phyloP scores from a whole-genome alignment of 1,140 invertebrate species.

The Hesperophylax magnus region DNA sequence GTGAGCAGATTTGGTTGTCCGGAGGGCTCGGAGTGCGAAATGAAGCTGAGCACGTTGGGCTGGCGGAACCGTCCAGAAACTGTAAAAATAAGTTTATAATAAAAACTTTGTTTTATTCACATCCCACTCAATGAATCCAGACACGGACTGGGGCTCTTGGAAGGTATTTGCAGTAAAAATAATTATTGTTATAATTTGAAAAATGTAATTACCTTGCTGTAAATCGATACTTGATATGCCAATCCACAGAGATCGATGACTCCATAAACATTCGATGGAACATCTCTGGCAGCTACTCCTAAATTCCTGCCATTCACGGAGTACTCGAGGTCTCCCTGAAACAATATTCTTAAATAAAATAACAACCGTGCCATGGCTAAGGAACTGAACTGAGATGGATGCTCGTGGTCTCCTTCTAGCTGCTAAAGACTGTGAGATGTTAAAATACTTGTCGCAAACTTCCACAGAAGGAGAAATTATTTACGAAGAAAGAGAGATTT shows the following conservation, averaged over 20 bases:
- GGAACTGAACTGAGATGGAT: too few species aligned
- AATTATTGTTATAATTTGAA: too few species aligned
- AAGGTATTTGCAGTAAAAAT: too few species aligned
- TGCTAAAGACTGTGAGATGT: too few species aligned
- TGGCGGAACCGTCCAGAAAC: conserved; percentile 7
- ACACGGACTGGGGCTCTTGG: too few species aligned
- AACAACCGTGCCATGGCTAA: too few species aligned
- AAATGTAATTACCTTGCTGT: conserved; percentile 27
- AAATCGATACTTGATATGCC: conserved; percentile 84
- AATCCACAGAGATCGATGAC: conserved; percentile 94
- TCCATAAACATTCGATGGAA: conserved; percentile 85
- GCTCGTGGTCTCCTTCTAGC: too few species aligned
- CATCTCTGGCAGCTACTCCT: conserved; percentile 84
- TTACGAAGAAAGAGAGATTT: too few species aligned
- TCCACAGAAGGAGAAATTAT: too few species aligned
- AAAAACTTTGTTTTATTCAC: too few species aligned
- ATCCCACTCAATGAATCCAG: too few species aligned
- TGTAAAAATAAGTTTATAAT: not conserved
- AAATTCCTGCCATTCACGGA: conserved; percentile 92
- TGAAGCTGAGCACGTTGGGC: not conserved
- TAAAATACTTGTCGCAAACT: too few species aligned
- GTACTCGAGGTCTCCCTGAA: conserved; percentile 87
- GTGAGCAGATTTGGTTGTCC: not conserved
- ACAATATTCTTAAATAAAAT: conserved; percentile 45
- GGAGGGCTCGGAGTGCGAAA: not conserved